Base-by-base conservation (phyloP, 2,113 vertebrate genomes). In the Corapipo altera region DNA sequence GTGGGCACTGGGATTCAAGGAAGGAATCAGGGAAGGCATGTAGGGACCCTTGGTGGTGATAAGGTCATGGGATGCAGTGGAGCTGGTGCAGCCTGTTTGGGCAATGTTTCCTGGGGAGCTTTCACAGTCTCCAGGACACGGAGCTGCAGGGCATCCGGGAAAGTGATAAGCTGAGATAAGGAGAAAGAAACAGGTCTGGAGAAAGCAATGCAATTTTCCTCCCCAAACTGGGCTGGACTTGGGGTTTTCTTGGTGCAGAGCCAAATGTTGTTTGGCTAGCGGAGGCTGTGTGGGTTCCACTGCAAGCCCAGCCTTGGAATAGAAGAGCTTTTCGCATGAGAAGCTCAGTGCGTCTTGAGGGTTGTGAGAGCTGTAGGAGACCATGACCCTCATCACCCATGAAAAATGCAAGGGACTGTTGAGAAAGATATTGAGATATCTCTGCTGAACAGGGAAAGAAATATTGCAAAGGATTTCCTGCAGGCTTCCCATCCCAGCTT, bases 371-470 rank as follows among this genome's bases (percentile, higher is more conserved):
- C 37, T 71, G 52, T 37, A 62, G 27, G 35, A 89, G 23, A 69
- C 11, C 8, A 51, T 57, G 41, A 35, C 11, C 6, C 41, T 81
- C 46, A 44, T 65, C 7, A 57, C 43, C 49, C 0, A 0, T 14
- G 10, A 57, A 76, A 70, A 89, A 70, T 18, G 16, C 37, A 61
- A 67, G 37, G 11, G 51, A 30, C 17, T 84, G 33, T 2, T 9
- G 43, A 65, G 74, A 82, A 82, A 61, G 27, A 11, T 48, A 39
- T 19, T 37, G 44, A 16, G 17, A 54, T 93, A 75, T 67, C 52
- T 88, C 77, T 94, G 61, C n/a, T 59, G 57, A 15, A n/a, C 70
- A 90, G 92, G 85, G 95, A 95, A 79, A 41, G 54, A 85, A 95
- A 76, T 57, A 90, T 8, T 71, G 71, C 37, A 46, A 65, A 78